Evolutionary conservation across 2,888 invertebrate species (phyloP).

Genomic region (Drosophila kambysellisi): DNA sequence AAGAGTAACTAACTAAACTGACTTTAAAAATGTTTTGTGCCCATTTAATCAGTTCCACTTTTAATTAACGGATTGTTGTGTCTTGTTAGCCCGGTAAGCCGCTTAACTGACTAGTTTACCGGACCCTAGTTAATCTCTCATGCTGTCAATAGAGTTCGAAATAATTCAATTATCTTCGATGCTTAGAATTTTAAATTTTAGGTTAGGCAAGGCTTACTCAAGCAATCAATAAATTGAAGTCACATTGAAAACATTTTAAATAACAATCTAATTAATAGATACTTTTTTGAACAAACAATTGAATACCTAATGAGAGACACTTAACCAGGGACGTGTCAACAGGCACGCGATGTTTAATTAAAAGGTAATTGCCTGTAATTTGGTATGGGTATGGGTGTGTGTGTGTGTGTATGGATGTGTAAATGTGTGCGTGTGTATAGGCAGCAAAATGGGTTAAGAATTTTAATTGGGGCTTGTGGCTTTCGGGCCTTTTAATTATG

Average conservation of each 20-base stretch:
- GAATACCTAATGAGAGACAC: conserved; percentile 14
- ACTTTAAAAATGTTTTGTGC: background rate
- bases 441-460: conserved; percentile 49
- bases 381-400: conserved; percentile 47
- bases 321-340: conserved; percentile 38
- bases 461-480: conserved; percentile 62
- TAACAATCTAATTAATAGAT: conserved; percentile 9
- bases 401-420: background rate
- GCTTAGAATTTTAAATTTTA: background rate
- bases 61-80: background rate
- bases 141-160: background rate
- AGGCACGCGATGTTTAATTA: conserved; percentile 73
- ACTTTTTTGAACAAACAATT: conserved; percentile 14
- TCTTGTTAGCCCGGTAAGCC: background rate
- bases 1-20: background rate
- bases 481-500: conserved; percentile 66
- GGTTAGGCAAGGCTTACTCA: background rate
- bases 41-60: background rate
- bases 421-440: background rate
- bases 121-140: background rate
- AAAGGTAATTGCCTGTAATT: conserved; percentile 77
- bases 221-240: conserved; percentile 1
- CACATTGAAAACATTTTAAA: conserved; percentile 5
- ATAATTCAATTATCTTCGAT: background rate
- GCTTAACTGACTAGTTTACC: background rate